Base-by-base conservation (phyloP, 2,888 invertebrate species). In the Strigamia maritima region DNA sequence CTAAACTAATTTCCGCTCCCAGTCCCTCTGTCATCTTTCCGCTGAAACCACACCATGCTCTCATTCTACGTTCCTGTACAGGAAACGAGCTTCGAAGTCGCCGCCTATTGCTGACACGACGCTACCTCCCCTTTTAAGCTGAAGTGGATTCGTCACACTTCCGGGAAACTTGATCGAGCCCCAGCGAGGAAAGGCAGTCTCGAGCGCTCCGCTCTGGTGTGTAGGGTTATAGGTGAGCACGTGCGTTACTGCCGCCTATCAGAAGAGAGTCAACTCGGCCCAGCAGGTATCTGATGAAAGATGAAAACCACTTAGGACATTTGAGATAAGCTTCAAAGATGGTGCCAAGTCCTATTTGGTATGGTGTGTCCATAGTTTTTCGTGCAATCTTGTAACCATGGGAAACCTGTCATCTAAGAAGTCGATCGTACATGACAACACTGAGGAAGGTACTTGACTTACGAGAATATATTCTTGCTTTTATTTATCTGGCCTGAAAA, bases 151-250 rank as follows among this genome's bases (percentile, higher is more conserved):
- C 75, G 75, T 35, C 75, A 75, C 12, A 75, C 40, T 40, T 75
- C 75, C 75, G 75, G 75, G 75, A 75, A 75, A 75, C 75, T 75
- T 75, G 75, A 75, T 40, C 35, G 75, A 35, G 75, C 75, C 75
- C 40, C 35, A 35, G 40, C 38, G 12, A 24, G 75, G 38, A 14
- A 35, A 31, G 12, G 75, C 35, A 75, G 75, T 40, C 75, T 22
- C 75, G 40, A 40, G 75, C 35, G 28, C 70, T 70, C n/a, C 28
- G 70, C 28, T 70, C 16, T 16, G 24, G 70, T 70, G 70, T 70
- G 70, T 26, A 26, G 26, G 28, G 70, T 28, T n/a, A 26, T 70
- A 26, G 28, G 70, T 28, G 28, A 70, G n/a, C 70, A 70, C 70
- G 70, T 70, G 70, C 70, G 70, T 26, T 26, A 14, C 16, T 28